Evolutionary conservation across 2,113 vertebrate species (phyloP).

Genomic region (Semnopithecus entellus): DNA sequence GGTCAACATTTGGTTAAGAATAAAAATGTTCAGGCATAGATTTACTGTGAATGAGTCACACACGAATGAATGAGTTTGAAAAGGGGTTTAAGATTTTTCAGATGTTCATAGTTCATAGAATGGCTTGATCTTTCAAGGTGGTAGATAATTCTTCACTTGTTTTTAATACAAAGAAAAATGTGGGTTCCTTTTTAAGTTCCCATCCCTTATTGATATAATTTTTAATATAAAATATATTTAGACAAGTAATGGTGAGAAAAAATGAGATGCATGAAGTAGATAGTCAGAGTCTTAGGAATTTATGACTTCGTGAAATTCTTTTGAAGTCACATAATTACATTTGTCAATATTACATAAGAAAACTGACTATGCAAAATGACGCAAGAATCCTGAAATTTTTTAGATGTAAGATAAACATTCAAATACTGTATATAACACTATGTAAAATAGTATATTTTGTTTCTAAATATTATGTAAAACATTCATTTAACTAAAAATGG

Average conservation of each 20-base stretch:
- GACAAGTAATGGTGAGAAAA: neutral
- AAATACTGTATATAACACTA: neutral
- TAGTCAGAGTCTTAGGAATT: neutral
- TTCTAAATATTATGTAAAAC: neutral
- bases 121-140: neutral
- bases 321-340: neutral
- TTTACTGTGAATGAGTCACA: slow-evolving; percentile 39
- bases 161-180: neutral
- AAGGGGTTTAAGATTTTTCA: neutral
- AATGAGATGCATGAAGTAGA: neutral
- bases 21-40: neutral
- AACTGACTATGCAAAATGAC: neutral
- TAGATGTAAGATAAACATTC: neutral
- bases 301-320: neutral
- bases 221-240: neutral
- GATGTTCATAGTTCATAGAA: slow-evolving; percentile 34
- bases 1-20: slow-evolving; percentile 44
- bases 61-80: neutral
- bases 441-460: neutral
- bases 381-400: neutral
- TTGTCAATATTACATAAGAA: neutral
- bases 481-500: neutral
- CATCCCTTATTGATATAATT: neutral
- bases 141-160: neutral
- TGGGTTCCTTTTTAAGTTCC: neutral